phyloP scores from a whole-genome alignment of 2,888 invertebrate genomes.

The Dynastes grantii region DNA sequence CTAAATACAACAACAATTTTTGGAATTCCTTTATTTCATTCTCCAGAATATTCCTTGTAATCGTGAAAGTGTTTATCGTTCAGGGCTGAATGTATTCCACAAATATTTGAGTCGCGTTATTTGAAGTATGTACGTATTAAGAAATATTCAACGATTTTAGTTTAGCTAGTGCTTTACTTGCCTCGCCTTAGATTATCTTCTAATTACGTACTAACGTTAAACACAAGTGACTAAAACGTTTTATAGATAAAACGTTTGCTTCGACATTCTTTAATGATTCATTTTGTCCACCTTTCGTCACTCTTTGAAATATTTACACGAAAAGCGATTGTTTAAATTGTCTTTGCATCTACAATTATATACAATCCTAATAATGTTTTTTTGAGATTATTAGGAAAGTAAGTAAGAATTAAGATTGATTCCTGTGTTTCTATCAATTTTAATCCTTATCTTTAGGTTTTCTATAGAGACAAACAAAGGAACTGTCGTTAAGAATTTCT shows the following conservation, averaged over 20 bases:
- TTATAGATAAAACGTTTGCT: slow-evolving; percentile 31
- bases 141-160: slow-evolving; percentile 27
- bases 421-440: too few species aligned
- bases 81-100: background rate
- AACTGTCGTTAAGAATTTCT: too few species aligned
- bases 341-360: too few species aligned
- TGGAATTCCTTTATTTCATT: background rate
- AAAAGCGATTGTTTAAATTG: too few species aligned
- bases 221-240: slow-evolving; percentile 40
- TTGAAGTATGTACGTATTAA: slow-evolving; percentile 8
- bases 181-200: slow-evolving; percentile 30
- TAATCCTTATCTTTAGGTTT: too few species aligned
- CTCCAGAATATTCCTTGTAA: slow-evolving; percentile 7
- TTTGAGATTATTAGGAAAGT: too few species aligned
- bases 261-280: slow-evolving; percentile 24
- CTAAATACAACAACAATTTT: too few species aligned
- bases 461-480: too few species aligned
- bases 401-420: too few species aligned
- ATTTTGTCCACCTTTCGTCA: slow-evolving; percentile 4
- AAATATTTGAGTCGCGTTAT: slow-evolving; percentile 30
- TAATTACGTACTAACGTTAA: slow-evolving; percentile 23
- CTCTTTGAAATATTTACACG: background rate
- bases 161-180: slow-evolving; percentile 15
- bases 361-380: too few species aligned
- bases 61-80: background rate